Percentiles rank a stretch among this genome's conserved stretches.
Conservation (phyloP, 2,888 invertebrate species). For the Agrilus biguttatus region DNA sequence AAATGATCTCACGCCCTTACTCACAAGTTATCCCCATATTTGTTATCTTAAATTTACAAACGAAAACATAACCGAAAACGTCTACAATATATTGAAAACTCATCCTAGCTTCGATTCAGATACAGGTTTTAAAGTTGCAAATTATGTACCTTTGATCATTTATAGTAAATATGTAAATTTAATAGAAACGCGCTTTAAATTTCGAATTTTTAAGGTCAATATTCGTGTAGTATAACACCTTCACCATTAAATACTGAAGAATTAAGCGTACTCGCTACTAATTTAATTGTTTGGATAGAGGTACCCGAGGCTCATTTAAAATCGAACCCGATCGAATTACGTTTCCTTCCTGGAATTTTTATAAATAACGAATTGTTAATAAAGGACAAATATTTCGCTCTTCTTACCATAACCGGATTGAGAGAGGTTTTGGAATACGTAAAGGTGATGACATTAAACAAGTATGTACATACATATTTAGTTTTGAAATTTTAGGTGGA, state of each 20-base stretch:
- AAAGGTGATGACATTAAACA: slow-evolving; percentile 23
- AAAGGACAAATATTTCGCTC: slow-evolving; percentile 11
- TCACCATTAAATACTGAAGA: slow-evolving; percentile 15
- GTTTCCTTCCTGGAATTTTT: slow-evolving; percentile 26
- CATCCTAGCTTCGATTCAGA: slow-evolving; percentile 25
- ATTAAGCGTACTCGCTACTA: slow-evolving; percentile 20
- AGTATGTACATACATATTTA: slow-evolving; percentile 1
- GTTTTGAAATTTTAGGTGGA: slow-evolving; percentile 17
- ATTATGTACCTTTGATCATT: not conserved
- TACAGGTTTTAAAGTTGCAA: slow-evolving; percentile 17
- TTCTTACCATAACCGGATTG: slow-evolving; percentile 36
- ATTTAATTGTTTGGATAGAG: slow-evolving; percentile 23
- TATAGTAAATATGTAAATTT: not conserved
- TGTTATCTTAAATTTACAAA: slow-evolving; percentile 27
- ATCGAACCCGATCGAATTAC: slow-evolving; percentile 18
- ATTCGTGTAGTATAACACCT: slow-evolving; percentile 25
- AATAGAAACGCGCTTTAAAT: slow-evolving; percentile 2
- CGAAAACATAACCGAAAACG: slow-evolving; percentile 14
- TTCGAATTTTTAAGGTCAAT: slow-evolving; percentile 20
- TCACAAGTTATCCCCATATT: slow-evolving; percentile 22
- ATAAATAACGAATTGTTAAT: slow-evolving; percentile 16
- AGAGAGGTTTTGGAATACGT: slow-evolving; percentile 41
- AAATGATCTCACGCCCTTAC: slow-evolving; percentile 16
- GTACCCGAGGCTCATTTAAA: slow-evolving; percentile 18
- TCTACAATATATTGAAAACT: slow-evolving; percentile 23